Evolutionary conservation across 2,888 invertebrate genomes (phyloP), one percentile per base, ranked within the genome.

Genomic region (Ellobium chinense): DNA sequence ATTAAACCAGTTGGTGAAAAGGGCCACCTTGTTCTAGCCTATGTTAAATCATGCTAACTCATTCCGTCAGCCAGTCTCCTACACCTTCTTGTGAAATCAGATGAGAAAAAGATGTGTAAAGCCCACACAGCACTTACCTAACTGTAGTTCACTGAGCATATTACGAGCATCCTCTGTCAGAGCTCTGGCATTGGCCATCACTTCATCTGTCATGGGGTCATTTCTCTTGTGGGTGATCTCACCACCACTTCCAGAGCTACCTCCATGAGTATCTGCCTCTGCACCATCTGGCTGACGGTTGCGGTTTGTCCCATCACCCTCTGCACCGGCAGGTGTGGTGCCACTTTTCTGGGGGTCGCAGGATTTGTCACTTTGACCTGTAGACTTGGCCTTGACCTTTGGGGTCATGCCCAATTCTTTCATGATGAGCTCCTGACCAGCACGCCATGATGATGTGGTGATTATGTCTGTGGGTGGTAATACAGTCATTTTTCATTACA

Each of bases 361-460:
- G 2, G 18, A 12, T 18, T 37, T 31, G 24, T 73, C 65, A n/a
- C 34, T 58, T 29, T 81, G 78, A 37, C 65, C 69, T 18, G 68
- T 2, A 12, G 77, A 36, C 24, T n/a, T 78, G 37, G 18, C 36
- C 27, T 70, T 80, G 78, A 66, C 66, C 24, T 69, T 65, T 34
- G 83, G 78, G 0, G 83, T 68, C 27, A 89, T 86, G 34, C 90
- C 90, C 12, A 90, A 84, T 58, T 89, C 87, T 54, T 88, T 84
- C 12, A 87, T 75, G n/a, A 90, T 82, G 14, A 88, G 75, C 60
- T 90, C 89, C 72, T 90, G 89, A 12, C 90, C 90, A 1, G 87
- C 89, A 31, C 90, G 74, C 90, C 90, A 90, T 34, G 90, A 90
- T 1, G 90, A 90, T 1, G 90, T 89, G 1, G 90, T 90, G 63